These are phyloP conservation scores for Fissipunctia ypsillon DNA, from an alignment of 2,888 invertebrate genomes.

Conservation along the genomic window DNA sequence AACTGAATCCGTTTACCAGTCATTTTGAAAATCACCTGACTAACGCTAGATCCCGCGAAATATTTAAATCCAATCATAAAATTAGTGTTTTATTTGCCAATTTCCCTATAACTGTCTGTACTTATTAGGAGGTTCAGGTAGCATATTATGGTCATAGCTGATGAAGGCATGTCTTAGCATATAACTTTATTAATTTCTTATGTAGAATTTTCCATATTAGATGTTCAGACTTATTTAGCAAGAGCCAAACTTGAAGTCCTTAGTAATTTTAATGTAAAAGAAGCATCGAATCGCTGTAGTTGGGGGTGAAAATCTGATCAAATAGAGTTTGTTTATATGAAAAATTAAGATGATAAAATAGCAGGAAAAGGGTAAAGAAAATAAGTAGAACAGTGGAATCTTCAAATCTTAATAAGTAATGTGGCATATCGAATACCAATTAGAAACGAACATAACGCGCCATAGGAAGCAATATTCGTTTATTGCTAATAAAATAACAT, in stretches of 20 bases:
- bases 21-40: constrained; percentile 17
- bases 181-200: constrained; percentile 18
- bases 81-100: constrained; percentile 28
- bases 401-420: constrained; percentile 1
- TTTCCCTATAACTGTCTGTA: constrained; percentile 18
- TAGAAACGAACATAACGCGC: constrained; percentile 16
- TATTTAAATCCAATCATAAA: constrained; percentile 39
- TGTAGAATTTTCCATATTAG: constrained; percentile 1
- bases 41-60: constrained; percentile 1
- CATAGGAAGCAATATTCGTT: constrained; percentile 43
- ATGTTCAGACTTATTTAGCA: not conserved
- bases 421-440: constrained; percentile 25
- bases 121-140: constrained; percentile 14
- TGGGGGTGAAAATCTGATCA: not conserved
- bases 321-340: not conserved
- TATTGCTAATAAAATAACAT: constrained; percentile 42
- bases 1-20: not conserved
- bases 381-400: constrained; percentile 5
- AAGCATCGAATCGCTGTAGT: not conserved
- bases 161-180: not conserved
- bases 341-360: not conserved
- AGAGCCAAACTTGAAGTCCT: not conserved
- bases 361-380: not conserved
- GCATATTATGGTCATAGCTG: not conserved
- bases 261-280: not conserved